These are phyloP conservation scores for Luidia sarsii DNA, from an alignment of 53 echinoderm and acorn worm genomes.

Conservation along the genomic window DNA sequence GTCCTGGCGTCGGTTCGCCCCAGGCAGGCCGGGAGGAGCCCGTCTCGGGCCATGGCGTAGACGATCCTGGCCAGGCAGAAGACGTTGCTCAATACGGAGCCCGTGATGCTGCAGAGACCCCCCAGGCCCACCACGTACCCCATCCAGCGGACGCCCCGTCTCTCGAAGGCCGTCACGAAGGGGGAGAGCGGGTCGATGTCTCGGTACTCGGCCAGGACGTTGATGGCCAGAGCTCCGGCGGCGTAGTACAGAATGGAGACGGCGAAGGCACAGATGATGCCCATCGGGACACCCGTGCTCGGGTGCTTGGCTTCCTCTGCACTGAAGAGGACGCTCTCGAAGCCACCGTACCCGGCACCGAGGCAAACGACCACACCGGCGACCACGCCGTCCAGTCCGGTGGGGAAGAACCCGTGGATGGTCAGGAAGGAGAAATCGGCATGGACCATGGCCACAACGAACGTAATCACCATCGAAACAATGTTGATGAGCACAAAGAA, in stretches of 20 bases:
- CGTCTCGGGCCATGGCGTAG: slow-evolving; percentile 65
- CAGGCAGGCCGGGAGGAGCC: slow-evolving; percentile 55
- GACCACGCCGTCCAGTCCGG: slow-evolving; percentile 5
- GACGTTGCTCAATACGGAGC: slow-evolving; percentile 53
- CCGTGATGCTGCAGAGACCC: slow-evolving; percentile 69
- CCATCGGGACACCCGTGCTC: slow-evolving; percentile 53
- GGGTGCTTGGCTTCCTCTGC: slow-evolving; percentile 67
- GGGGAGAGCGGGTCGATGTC: slow-evolving; percentile 60
- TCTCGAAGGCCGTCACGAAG: slow-evolving; percentile 57
- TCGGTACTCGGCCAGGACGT: slow-evolving; percentile 36
- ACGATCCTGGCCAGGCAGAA: slow-evolving; percentile 61
- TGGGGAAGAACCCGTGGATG: not conserved
- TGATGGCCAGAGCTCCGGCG: slow-evolving; percentile 53
- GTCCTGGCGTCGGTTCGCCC: slow-evolving; percentile 45
- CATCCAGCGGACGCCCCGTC: slow-evolving; percentile 51
- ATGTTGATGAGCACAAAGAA: slow-evolving; percentile 22
- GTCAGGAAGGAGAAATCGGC: slow-evolving; percentile 7
- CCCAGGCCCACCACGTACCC: slow-evolving; percentile 56
- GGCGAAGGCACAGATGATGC: slow-evolving; percentile 46
- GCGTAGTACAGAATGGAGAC: slow-evolving; percentile 53
- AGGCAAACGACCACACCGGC: slow-evolving; percentile 6
- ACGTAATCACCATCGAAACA: no score
- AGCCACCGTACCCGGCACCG: slow-evolving; percentile 50
- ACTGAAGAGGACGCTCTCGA: slow-evolving; percentile 64
- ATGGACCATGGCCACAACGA: no score